Percentiles rank a stretch among this genome's conserved stretches.
These are phyloP conservation scores for Drosophila lacertosa DNA, from an alignment of 1,140 invertebrate species.

Conservation along the genomic window DNA sequence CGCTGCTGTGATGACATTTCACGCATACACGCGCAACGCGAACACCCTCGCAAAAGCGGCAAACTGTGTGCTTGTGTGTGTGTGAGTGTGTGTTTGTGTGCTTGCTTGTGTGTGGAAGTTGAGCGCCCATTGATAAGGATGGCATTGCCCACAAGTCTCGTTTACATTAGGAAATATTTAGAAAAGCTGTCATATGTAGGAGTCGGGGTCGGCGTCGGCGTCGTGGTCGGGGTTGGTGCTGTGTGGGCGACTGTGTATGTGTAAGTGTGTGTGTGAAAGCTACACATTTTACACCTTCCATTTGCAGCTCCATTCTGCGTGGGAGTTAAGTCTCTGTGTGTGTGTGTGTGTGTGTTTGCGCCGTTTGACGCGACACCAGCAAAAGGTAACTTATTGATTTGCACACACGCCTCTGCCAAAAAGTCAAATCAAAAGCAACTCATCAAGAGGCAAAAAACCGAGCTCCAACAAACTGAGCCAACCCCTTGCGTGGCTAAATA, in stretches of 20 bases:
- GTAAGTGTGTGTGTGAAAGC: not conserved
- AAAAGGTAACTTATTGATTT: slow-evolving; percentile 77
- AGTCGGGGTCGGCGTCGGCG: slow-evolving; percentile 15
- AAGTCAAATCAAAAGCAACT: slow-evolving; percentile 53
- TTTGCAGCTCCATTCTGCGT: not conserved
- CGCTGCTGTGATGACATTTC: slow-evolving; percentile 74
- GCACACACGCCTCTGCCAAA: slow-evolving; percentile 52
- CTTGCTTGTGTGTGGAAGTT: slow-evolving; percentile 57
- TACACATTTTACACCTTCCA: slow-evolving; percentile 34
- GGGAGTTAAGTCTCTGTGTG: slow-evolving; percentile 1
- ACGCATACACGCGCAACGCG: slow-evolving; percentile 50
- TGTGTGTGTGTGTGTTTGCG: slow-evolving; percentile 14
- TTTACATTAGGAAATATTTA: slow-evolving; percentile 74
- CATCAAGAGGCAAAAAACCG: slow-evolving; percentile 48
- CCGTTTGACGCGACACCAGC: slow-evolving; percentile 37
- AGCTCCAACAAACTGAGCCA: too few species aligned
- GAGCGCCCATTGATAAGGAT: slow-evolving; percentile 75
- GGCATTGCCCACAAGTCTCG: slow-evolving; percentile 43
- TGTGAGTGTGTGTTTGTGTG: slow-evolving; percentile 19
- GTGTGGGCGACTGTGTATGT: not conserved
- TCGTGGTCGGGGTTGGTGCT: slow-evolving; percentile 14
- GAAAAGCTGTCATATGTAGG: slow-evolving; percentile 49
- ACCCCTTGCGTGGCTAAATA: slow-evolving; percentile 72
- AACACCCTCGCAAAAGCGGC: slow-evolving; percentile 27
- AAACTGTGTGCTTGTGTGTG: too few species aligned